Base-by-base conservation (phyloP, 2,888 invertebrate species). In the Acronicta leporina region DNA sequence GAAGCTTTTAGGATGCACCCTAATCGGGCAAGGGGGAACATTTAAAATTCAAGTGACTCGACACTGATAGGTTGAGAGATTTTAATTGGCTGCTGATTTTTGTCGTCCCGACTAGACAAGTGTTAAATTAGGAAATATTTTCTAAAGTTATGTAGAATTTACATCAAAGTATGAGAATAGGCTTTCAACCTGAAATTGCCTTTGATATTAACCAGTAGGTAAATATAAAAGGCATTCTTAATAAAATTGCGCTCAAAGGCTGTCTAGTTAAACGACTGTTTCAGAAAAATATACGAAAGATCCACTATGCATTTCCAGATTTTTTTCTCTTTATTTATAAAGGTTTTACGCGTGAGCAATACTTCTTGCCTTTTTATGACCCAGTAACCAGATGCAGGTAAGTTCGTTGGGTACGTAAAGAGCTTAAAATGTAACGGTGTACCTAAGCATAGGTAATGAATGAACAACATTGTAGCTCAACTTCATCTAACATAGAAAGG, bases 1-100 rank as follows among this genome's bases (percentile, higher is more conserved):
- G 91, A 90, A 88, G 89, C 92, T 92, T 91, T 94, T 92, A 92
- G 88, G 91, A 93, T 93, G 91, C 92, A 92, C 90, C 92, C 91
- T 92, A 92, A 91, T 92, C 91, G 89, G 84, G 84, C 83, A 81
- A 87, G 77, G 85, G 90, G 90, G 88, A 87, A 85, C 87, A 83
- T 90, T 92, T 88, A 85, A 90, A 92, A 87, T 90, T 86, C 87
- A 85, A 89, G 87, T 87, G 88, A 90, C 80, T 87, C 79, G 82
- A 84, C 85, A 87, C 83, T 85, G 87, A 89, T 87, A 87, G 86
- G 83, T 87, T 87, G 83, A 90, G 82, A 90, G 87, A 90, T 91
- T 90, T 90, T 90, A 90, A 92, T 91, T 88, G 89, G 80, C 89
- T 87, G 89, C 87, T 88, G 89, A 91, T 89, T 87, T 89, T 87